A percentile compares a stretch with the other conserved stretches of the same genome.
phyloP scores from a whole-genome alignment of 2,888 invertebrate species.

The Eurois occulta region DNA sequence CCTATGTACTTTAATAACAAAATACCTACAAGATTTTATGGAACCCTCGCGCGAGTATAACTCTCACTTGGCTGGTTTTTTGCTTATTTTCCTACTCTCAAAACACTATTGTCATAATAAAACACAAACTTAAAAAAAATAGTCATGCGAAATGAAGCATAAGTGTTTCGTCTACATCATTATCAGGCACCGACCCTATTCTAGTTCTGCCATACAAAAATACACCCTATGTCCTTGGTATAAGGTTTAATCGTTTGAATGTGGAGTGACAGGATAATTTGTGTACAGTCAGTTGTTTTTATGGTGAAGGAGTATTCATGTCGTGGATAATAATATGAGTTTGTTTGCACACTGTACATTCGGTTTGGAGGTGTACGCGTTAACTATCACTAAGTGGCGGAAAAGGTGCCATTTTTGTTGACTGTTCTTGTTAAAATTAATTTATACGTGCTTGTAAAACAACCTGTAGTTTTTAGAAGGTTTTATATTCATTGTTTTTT shows the following conservation, averaged over 20 bases:
- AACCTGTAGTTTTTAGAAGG: neutral
- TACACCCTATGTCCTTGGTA: accelerated
- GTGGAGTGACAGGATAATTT: constrained; percentile 66
- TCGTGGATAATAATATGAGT: constrained; percentile 62
- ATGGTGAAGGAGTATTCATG: constrained; percentile 75
- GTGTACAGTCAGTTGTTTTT: constrained; percentile 78
- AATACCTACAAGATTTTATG: no score
- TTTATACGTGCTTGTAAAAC: neutral
- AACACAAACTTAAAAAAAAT: constrained; percentile 34
- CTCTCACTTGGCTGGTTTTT: no score
- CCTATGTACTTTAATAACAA: no score
- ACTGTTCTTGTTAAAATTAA: neutral
- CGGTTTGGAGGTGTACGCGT: constrained; percentile 51
- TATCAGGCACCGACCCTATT: constrained; percentile 77
- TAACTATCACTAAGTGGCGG: constrained; percentile 40
- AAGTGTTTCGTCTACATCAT: constrained; percentile 79
- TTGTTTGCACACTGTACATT: constrained; percentile 49
- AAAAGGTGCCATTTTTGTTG: constrained; percentile 27
- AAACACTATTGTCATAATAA: constrained; percentile 11
- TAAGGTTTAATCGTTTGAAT: constrained; percentile 29
- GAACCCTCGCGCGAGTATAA: no score
- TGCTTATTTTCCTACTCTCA: neutral
- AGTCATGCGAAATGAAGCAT: constrained; percentile 73
- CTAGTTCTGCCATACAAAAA: constrained; percentile 45
- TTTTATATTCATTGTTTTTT: neutral